Evolutionary conservation across 2,888 invertebrate species (phyloP).

Genomic region (Drosophila longiperda): DNA sequence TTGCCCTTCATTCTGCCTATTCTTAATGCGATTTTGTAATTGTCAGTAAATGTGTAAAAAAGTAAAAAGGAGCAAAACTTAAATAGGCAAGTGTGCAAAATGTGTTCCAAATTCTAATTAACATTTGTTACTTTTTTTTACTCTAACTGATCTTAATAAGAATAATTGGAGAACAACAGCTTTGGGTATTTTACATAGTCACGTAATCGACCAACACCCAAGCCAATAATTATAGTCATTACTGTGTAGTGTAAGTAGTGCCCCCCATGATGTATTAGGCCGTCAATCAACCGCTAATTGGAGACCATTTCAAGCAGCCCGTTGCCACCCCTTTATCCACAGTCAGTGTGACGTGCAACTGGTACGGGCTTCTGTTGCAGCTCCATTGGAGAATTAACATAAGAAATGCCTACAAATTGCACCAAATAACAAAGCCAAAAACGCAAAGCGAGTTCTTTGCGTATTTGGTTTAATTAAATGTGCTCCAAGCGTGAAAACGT

Average conservation of each 20-base stretch:
- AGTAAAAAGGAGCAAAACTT: not conserved
- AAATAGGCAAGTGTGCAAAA: not conserved
- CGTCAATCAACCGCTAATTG: slow-evolving; percentile 66
- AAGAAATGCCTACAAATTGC: slow-evolving; percentile 71
- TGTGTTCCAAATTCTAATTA: not conserved
- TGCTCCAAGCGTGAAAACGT: slow-evolving; percentile 76
- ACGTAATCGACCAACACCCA: slow-evolving; percentile 30
- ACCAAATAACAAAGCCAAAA: slow-evolving; percentile 75
- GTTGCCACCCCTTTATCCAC: not conserved
- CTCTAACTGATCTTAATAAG: not conserved
- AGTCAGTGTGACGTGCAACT: slow-evolving; percentile 2
- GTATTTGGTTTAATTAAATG: slow-evolving; percentile 69
- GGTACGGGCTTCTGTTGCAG: slow-evolving; percentile 9
- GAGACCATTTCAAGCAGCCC: slow-evolving; percentile 33
- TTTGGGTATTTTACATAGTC: slow-evolving; percentile 12
- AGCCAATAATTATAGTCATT: slow-evolving; percentile 25
- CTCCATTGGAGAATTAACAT: slow-evolving; percentile 53
- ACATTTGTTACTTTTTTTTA: not conserved
- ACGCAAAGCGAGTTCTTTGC: slow-evolving; percentile 37
- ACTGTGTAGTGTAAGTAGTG: not conserved
- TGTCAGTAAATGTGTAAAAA: not conserved
- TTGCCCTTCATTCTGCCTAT: not conserved
- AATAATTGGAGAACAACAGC: not conserved
- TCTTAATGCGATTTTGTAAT: not conserved
- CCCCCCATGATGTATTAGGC: slow-evolving; percentile 48